A percentile compares a stretch with the other conserved stretches of the same genome.
Evolutionary conservation across 2,888 invertebrate genomes (phyloP).

Genomic region (Argyra leucocephala): DNA sequence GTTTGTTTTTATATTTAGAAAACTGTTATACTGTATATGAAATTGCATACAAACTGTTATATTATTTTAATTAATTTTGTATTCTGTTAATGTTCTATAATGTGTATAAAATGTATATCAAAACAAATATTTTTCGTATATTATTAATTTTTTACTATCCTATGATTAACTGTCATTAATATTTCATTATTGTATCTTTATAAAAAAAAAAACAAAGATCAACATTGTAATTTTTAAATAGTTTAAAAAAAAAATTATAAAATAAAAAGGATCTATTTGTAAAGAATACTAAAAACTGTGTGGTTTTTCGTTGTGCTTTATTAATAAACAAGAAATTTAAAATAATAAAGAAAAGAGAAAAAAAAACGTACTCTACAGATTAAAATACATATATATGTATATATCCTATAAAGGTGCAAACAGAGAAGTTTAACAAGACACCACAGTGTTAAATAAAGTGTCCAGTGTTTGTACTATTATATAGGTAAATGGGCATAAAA

Average conservation of each 20-base stretch:
- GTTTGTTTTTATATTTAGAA: too few species aligned
- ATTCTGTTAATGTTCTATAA: too few species aligned
- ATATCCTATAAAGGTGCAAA: not conserved
- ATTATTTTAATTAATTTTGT: too few species aligned
- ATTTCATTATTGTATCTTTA: not conserved
- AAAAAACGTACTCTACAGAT: not conserved
- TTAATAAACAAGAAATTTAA: not conserved
- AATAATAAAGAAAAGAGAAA: not conserved
- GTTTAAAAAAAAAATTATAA: not conserved
- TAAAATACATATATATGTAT: not conserved
- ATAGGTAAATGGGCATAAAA: too few species aligned
- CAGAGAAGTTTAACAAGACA: not conserved
- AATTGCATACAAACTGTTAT: too few species aligned
- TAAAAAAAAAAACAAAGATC: not conserved
- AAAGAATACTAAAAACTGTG: not conserved
- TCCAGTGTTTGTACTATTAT: not conserved
- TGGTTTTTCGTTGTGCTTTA: not conserved
- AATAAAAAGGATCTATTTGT: not conserved
- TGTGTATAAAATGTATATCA: too few species aligned
- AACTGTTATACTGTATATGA: too few species aligned
- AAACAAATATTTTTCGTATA: too few species aligned
- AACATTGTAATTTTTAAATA: not conserved
- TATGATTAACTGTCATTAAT: not conserved
- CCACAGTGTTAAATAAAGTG: not conserved
- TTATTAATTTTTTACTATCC: too few species aligned